Evolutionary conservation across 1,140 invertebrate species (phyloP).

Genomic region (Oryctes rhinoceros): DNA sequence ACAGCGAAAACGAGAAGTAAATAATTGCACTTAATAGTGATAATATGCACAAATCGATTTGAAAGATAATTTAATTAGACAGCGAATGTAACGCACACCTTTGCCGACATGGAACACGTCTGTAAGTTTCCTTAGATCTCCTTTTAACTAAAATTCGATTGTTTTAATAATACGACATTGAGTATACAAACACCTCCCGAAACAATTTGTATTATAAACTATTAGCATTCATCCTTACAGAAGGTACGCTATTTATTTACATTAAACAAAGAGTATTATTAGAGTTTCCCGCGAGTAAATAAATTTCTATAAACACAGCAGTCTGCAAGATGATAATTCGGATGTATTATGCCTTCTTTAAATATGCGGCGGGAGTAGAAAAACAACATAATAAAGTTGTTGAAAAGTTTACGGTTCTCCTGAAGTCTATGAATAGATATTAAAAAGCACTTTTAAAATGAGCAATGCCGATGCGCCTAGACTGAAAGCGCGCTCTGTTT

Average conservation of each 20-base stretch:
- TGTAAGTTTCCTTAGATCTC: not conserved
- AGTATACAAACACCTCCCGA: constrained; percentile 7
- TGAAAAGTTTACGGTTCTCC: constrained; percentile 35
- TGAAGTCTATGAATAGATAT: constrained; percentile 37
- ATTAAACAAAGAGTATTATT: constrained; percentile 34
- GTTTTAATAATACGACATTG: constrained; percentile 20
- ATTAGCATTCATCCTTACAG: not conserved
- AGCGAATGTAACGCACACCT: not conserved
- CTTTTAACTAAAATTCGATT: constrained; percentile 2
- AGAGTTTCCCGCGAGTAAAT: constrained; percentile 35
- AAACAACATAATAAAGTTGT: constrained; percentile 35
- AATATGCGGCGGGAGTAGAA: constrained; percentile 14
- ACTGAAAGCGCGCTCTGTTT: constrained; percentile 7
- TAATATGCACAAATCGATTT: not conserved
- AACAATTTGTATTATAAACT: constrained; percentile 30
- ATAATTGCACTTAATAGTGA: too few relatives aligned
- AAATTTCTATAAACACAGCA: constrained; percentile 26
- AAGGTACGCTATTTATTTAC: constrained; percentile 24
- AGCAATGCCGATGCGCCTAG: constrained; percentile 20
- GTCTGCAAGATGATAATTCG: constrained; percentile 34
- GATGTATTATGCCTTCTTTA: constrained; percentile 35
- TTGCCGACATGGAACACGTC: not conserved
- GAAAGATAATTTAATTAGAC: constrained; percentile 21
- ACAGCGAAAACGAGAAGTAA: too few relatives aligned
- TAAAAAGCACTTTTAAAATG: constrained; percentile 37